Evolutionary conservation across 2,888 invertebrate species (phyloP), one percentile per base, ranked within the genome.

Genomic region (Agrochola circellaris): DNA sequence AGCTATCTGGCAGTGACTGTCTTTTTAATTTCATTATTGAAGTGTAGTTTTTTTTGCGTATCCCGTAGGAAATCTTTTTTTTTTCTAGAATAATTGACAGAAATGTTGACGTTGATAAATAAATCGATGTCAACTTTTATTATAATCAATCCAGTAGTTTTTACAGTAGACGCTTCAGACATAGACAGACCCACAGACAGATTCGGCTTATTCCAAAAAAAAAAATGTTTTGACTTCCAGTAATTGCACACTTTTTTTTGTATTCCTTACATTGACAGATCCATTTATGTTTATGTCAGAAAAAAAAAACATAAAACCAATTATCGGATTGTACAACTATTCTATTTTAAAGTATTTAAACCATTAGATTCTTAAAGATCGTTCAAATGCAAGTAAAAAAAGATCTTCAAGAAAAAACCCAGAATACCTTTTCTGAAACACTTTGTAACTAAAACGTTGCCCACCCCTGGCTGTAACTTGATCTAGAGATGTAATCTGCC

Each of bases 401-500:
- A 45, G 13, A 45, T 45, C 2, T 0, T 4, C 13, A 45, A 13
- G 45, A 45, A 45, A 15, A 15, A 15, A 45, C 15, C 13, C 15
- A 15, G 45, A 45, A 45, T 45, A 15, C 45, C 5, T 15, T n/a
- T 54, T 48, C 34, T 38, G 23, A 65, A 76, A 66, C 1, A 61
- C 20, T 48, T 80, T 26, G 56, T 70, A 38, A 66, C 6, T 30
- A 73, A 79, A 85, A 77, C 61, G 87, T 87, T 87, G 69, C 5
- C 20, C 2, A 69, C 58, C 65, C 26, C 83, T 77, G 83, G 0
- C 0, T 2, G 87, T 84, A 87, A 87, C 84, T 71, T 79, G 83
- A 87, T 87, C 85, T 73, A 65, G 48, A 78, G 87, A 87, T 87
- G 76, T 75, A 77, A 87, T 87, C 87, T 85, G 30, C 65, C 48